Percentiles rank a stretch among this genome's conserved stretches.
Conservation (phyloP, 2,113 vertebrate species). For the Pangasianodon hypophthalmus region DNA sequence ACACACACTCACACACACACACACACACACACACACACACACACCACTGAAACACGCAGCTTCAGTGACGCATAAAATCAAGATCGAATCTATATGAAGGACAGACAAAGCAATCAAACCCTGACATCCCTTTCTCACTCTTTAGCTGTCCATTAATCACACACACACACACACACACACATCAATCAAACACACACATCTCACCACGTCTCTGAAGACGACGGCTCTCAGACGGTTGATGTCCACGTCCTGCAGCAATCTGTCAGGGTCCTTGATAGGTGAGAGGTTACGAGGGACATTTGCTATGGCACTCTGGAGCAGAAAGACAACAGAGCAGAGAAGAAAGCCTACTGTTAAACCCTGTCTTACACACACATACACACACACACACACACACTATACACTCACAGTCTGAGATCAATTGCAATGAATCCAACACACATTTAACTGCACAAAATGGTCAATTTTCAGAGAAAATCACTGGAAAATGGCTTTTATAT, state of each 20-base stretch:
- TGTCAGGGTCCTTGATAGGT: conserved; percentile 93
- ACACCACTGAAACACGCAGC: neutral
- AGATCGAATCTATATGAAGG: neutral
- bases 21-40: conserved; percentile 12
- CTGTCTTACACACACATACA: neutral
- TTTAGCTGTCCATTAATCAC: neutral
- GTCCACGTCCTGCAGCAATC: conserved; percentile 97
- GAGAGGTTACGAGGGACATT: conserved; percentile 82
- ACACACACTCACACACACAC: neutral
- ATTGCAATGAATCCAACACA: neutral
- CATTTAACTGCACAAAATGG: neutral
- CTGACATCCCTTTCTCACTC: neutral
- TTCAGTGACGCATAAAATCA: neutral
- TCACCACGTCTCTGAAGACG: conserved; percentile 98
- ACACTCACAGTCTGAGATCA: neutral
- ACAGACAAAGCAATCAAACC: neutral
- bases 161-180: conserved; percentile 8
- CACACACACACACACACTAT: neutral
- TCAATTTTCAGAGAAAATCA: neutral
- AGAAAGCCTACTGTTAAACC: conserved; percentile 1
- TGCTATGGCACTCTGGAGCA: conserved; percentile 77
- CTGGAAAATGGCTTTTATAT: neutral
- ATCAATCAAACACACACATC: conserved; percentile 53
- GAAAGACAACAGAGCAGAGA: conserved; percentile 46
- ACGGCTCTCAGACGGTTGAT: conserved; percentile 97